A percentile compares a stretch with the other conserved stretches of the same genome.
These are phyloP conservation scores for Perdita meconis DNA, from an alignment of 2,888 invertebrate species.

Conservation along the genomic window DNA sequence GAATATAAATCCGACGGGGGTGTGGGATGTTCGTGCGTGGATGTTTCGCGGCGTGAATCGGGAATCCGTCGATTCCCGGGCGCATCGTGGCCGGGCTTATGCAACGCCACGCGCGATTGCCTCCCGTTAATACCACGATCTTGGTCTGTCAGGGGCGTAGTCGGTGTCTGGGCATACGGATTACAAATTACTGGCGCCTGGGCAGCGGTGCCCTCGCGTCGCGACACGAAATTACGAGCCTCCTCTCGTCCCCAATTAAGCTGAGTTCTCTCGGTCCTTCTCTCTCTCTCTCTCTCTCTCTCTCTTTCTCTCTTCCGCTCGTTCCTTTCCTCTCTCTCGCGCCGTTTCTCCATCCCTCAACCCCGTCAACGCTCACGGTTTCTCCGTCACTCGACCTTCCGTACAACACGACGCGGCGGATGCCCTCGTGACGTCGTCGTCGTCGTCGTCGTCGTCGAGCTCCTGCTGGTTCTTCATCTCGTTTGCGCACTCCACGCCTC, in stretches of 20 bases:
- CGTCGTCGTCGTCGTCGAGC: no score
- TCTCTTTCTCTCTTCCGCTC: no score
- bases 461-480: constrained; percentile 53
- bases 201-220: constrained; percentile 67
- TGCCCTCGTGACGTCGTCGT: constrained; percentile 56
- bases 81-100: constrained; percentile 49
- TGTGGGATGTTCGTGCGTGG: constrained; percentile 20
- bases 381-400: constrained; percentile 44
- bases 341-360: no score
- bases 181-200: constrained; percentile 73
- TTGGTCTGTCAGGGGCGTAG: constrained; percentile 51
- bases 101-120: constrained; percentile 60
- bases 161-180: constrained; percentile 62
- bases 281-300: neutral
- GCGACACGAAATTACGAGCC: constrained; percentile 74
- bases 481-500: constrained; percentile 27
- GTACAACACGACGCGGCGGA: constrained; percentile 53
- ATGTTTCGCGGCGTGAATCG: constrained; percentile 52
- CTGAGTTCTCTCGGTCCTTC: constrained; percentile 37
- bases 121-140: constrained; percentile 58
- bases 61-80: constrained; percentile 41
- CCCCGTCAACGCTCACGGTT: neutral
- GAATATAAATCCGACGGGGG: constrained; percentile 32
- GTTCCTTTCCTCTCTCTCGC: no score
- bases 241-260: constrained; percentile 70